Evolutionary conservation across 2,113 vertebrate species (phyloP), one percentile per base, ranked within the genome.

Genomic region (Jacana jacana): DNA sequence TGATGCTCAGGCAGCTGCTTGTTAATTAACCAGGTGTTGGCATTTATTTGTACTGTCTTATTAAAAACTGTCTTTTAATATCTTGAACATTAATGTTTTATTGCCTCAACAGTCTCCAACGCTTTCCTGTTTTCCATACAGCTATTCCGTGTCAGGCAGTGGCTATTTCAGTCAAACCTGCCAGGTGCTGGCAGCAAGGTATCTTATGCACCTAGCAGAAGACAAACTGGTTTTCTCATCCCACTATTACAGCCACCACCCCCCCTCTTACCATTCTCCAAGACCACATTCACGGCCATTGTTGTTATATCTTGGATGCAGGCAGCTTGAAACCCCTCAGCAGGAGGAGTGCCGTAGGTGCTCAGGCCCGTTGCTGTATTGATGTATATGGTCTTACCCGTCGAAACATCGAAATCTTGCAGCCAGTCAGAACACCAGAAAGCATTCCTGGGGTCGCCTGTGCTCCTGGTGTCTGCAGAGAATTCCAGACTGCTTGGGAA

Each of bases 351-450:
- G 30, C 89, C 37, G 2, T 99, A 99, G 65, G 97, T 98, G 97
- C 99, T 99, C 48, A 99, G 98, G 42, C 99, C 99, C 1, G 99
- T 99, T 61, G 96, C 83, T 95, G 81, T 98, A 97, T 99, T 99
- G 94, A 99, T 93, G 46, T 99, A 99, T 69, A 99, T 98, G 3
- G 88, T 98, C 97, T 89, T 99, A 80, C 99, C 99, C 39, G 97
- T 93, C 0, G 95, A 96, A 44, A 94, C 63, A 70, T 99, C 99
- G 68, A 99, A 99, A 95, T 98, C 98, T 79, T 98, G 98, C 55
- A 99, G 83, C 99, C 99, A 99, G 76, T 98, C 94, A 55, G 93
- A 97, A 73, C 83, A 58, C 23, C 33, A 19, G 0, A 3, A 35
- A 78, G 95, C 94, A 33, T 65, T 88, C 81, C 82, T 81, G 52